phyloP scores from a whole-genome alignment of 2,888 invertebrate genomes.

The Charanyca ferruginea region DNA sequence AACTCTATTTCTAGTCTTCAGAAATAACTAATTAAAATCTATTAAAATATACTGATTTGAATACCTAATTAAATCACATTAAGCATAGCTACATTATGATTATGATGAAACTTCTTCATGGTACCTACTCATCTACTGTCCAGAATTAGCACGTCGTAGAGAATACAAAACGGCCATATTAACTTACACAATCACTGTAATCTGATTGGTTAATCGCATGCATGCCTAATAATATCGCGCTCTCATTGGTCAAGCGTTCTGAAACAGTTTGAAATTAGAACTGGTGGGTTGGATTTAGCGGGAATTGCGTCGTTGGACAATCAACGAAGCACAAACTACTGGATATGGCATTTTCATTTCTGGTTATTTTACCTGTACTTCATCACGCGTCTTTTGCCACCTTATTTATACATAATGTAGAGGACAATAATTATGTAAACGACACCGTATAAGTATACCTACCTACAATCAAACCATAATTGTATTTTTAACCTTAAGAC shows the following conservation, averaged over 20 bases:
- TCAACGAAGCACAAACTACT: constrained; percentile 38
- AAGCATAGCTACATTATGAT: no score
- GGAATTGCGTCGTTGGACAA: constrained; percentile 45
- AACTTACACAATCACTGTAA: constrained; percentile 70
- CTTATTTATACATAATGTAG: constrained; percentile 11
- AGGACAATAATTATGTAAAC: constrained; percentile 32
- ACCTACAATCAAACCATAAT: constrained; percentile 18
- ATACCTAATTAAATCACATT: neutral
- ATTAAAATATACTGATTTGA: neutral
- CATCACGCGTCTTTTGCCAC: no score
- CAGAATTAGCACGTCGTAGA: constrained; percentile 37
- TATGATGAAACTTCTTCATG: neutral
- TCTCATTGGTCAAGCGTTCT: constrained; percentile 75
- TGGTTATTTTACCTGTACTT: no score
- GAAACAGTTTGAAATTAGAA: constrained; percentile 82
- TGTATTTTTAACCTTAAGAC: constrained; percentile 27
- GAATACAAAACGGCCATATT: constrained; percentile 73
- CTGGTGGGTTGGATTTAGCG: constrained; percentile 68
- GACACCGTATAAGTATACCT: constrained; percentile 2
- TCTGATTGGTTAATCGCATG: constrained; percentile 76
- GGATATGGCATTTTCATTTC: constrained; percentile 32
- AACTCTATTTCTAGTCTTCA: neutral
- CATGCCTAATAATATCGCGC: constrained; percentile 69
- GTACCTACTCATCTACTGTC: constrained; percentile 18
- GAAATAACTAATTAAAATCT: neutral